Conservation (phyloP, 1,140 invertebrate species). For the Cyclina sinensis region DNA sequence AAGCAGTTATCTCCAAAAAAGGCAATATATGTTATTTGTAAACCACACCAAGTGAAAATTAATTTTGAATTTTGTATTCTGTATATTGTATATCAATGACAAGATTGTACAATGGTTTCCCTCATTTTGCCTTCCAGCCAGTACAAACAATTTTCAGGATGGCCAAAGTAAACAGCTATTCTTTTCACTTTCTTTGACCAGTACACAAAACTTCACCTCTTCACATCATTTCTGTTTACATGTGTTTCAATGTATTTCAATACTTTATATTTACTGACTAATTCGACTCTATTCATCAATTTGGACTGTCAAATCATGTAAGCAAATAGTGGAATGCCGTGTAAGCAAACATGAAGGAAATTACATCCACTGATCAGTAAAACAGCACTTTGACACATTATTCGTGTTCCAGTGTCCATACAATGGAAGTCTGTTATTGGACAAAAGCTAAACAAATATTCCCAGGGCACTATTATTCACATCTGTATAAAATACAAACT, state of each 20-base stretch:
- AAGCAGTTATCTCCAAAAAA: no score
- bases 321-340: constrained; percentile 18
- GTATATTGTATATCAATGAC: no score
- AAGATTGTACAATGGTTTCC: no score
- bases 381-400: not conserved
- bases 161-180: not conserved
- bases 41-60: no score
- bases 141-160: not conserved
- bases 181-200: constrained; percentile 6
- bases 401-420: not conserved
- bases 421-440: not conserved
- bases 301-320: constrained; percentile 25
- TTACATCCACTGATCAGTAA: not conserved
- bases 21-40: no score
- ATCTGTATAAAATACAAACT: constrained; percentile 37
- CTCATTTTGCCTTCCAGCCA: not conserved
- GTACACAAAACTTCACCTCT: not conserved
- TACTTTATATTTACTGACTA: constrained; percentile 25
- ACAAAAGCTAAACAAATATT: constrained; percentile 32
- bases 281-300: constrained; percentile 23
- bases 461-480: constrained; percentile 13
- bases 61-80: no score
- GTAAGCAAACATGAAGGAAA: constrained; percentile 15
- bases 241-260: constrained; percentile 12
- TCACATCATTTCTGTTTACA: constrained; percentile 32